A percentile compares a stretch with the other conserved stretches of the same genome.
Conservation (phyloP, 2,797 vertebrate species). For the Pseudopleuronectes americanus region DNA sequence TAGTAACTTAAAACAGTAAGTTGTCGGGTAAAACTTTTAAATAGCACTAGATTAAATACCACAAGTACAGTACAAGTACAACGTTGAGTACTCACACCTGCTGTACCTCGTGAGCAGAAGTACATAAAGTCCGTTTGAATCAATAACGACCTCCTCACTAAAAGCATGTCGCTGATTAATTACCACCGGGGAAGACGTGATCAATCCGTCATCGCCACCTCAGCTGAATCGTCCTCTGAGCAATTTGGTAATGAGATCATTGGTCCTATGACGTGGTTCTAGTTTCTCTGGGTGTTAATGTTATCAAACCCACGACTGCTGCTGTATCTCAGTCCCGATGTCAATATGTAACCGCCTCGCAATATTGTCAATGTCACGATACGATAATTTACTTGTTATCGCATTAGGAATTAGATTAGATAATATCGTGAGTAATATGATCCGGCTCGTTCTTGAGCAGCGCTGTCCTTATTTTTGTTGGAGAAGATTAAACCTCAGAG, state of each 20-base stretch:
- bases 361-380: neutral
- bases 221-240: neutral
- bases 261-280: no score
- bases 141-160: neutral
- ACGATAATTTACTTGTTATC: neutral
- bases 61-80: no score
- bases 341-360: neutral
- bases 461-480: neutral
- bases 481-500: no score
- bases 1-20: no score
- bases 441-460: neutral
- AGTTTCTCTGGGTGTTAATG: neutral
- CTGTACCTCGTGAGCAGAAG: neutral
- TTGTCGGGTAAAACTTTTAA: no score
- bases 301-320: no score
- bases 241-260: conserved; percentile 1
- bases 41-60: no score
- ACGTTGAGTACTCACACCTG: no score
- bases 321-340: neutral
- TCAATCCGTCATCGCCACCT: conserved; percentile 9
- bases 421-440: neutral
- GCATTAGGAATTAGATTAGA: neutral
- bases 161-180: conserved; percentile 31
- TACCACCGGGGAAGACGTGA: neutral
- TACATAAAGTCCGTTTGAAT: neutral